Evolutionary conservation across 2,797 vertebrate species (phyloP).

Genomic region (Microchirus variegatus): DNA sequence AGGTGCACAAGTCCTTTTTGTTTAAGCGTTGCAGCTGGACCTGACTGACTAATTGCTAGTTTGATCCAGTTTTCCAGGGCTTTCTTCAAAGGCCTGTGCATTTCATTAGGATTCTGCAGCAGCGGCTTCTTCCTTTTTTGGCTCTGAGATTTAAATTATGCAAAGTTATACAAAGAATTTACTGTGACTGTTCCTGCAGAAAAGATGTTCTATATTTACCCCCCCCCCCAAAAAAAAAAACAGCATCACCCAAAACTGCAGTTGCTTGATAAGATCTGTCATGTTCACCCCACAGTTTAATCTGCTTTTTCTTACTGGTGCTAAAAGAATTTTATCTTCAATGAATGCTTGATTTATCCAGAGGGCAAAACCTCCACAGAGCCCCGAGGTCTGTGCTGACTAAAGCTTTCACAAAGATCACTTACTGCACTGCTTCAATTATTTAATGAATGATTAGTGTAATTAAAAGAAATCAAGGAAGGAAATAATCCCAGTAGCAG

Average conservation of each 20-base stretch:
- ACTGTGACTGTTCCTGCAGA: conserved; percentile 65
- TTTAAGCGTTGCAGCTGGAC: conserved; percentile 75
- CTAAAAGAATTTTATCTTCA: conserved; percentile 56
- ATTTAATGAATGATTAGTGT: conserved; percentile 52
- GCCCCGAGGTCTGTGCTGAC: conserved; percentile 31
- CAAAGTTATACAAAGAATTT: conserved; percentile 79
- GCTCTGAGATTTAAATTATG: conserved; percentile 79
- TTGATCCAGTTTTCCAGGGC: conserved; percentile 78
- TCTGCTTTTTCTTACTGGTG: conserved; percentile 32
- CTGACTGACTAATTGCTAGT: conserved; percentile 79
- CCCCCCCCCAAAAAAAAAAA: conserved; percentile 36
- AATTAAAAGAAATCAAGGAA: conserved; percentile 47
- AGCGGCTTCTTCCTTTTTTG: conserved; percentile 68
- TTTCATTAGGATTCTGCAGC: conserved; percentile 79
- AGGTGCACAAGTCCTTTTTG: conserved; percentile 71
- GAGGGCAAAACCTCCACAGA: conserved; percentile 36
- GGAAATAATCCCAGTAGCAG: conserved; percentile 33
- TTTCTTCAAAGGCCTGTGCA: conserved; percentile 76
- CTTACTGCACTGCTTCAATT: conserved; percentile 36
- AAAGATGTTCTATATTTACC: conserved; percentile 68
- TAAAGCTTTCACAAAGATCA: conserved; percentile 42
- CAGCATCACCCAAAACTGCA: conserved; percentile 40
- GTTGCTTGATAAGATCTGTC: conserved; percentile 58
- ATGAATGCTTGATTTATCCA: conserved; percentile 45
- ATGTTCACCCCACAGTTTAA: conserved; percentile 29